These are phyloP conservation scores for Dendrophyllia cribrosa DNA, from an alignment of 64 coral and sea anemone genomes.

Conservation along the genomic window DNA sequence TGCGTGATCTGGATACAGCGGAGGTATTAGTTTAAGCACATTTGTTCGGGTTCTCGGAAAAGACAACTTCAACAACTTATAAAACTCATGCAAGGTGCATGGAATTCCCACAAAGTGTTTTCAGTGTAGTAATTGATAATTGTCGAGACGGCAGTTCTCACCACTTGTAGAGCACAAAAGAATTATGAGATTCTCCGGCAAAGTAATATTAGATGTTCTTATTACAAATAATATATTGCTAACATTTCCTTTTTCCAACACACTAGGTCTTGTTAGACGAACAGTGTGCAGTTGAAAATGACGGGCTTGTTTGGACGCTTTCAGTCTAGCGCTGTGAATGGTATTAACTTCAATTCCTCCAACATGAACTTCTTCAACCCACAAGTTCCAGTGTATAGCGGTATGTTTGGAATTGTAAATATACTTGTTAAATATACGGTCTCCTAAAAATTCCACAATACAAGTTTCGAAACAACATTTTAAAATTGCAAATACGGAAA, in stretches of 20 bases:
- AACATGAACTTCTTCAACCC: not conserved
- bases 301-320: not conserved
- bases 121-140: not conserved
- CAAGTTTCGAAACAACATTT: too few species aligned
- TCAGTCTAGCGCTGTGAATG: not conserved
- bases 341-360: not conserved
- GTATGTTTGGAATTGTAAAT: not conserved
- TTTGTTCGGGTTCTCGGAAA: not conserved
- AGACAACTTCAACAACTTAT: not conserved
- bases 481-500: too few species aligned
- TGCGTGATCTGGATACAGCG: slow-evolving; percentile 3
- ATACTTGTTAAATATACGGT: not conserved
- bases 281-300: not conserved
- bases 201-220: too few species aligned
- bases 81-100: not conserved
- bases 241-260: not conserved
- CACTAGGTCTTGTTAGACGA: not conserved
- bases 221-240: too few species aligned
- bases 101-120: not conserved
- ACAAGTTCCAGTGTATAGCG: not conserved
- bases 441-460: too few species aligned
- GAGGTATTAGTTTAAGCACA: slow-evolving; percentile 11
- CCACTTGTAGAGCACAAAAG: not conserved
- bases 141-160: not conserved
- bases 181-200: not conserved